Evolutionary conservation across 2,888 invertebrate species (phyloP), one percentile per base, ranked within the genome.

Genomic region (Meiosimyza decipiens): DNA sequence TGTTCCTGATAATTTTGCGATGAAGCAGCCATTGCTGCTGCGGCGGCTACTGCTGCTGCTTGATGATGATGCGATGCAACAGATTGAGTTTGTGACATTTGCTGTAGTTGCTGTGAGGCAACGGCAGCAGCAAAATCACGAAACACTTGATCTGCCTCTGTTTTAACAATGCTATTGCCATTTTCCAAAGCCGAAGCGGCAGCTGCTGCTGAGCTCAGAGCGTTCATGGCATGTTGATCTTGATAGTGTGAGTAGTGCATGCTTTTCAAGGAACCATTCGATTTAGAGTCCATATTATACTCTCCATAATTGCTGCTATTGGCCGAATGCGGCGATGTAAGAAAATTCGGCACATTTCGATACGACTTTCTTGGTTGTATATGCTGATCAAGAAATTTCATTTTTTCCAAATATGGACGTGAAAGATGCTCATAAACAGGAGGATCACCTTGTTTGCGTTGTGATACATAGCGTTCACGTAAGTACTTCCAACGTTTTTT

Each of bases 401-500:
- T 87, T 79, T 87, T 87, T 75, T 87, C 87, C 65, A 87, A 78
- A 79, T 87, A 87, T 1, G 87, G 87, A 2, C 87, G 84, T 3
- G 87, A 87, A 12, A 87, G 78, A 74, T 87, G 87, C 71, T 87
- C 87, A 75, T 87, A 87, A 3, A 85, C 85, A 6, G 87, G 87
- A 3, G 87, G 85, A 74, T 86, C 86, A 5, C 86, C 85, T 73
- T 87, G 86, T 73, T 87, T 87, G 3, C 87, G 84, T 73, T 87
- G 87, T 3, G 87, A 87, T 0, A 87, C 87, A 73, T 87, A 87
- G 1, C 87, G 84, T 69, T 87, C 87, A 4, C 87, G 82, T 11
- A 87, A 72, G 67, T 87, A 87, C 76, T 87, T 87, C 87, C 87
- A 87, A 2, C 87, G 85, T 75, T 87, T 87, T 69, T 87, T 87